These are phyloP conservation scores for Osmoderma eremita DNA, from an alignment of 2,888 invertebrate genomes.

Conservation along the genomic window DNA sequence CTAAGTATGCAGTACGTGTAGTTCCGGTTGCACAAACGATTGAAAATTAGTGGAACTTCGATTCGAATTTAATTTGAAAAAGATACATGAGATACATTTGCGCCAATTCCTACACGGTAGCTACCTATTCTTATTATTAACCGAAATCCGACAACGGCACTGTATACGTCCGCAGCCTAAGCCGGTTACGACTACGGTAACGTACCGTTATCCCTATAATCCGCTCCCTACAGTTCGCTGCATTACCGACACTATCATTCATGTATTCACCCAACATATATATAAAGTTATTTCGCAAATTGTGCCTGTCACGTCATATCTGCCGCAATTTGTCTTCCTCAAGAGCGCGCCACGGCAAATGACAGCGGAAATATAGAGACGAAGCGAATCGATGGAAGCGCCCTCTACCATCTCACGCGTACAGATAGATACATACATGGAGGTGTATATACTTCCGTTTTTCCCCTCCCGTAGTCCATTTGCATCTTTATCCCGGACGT, in stretches of 20 bases:
- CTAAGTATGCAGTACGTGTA: too few relatives aligned
- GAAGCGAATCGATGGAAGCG: constrained; percentile 6
- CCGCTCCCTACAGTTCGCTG: constrained; percentile 55
- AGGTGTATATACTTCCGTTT: not conserved
- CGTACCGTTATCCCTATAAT: constrained; percentile 51
- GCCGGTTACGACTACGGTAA: constrained; percentile 31
- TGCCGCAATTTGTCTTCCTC: constrained; percentile 59
- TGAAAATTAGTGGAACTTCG: too few relatives aligned
- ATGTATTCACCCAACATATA: constrained; percentile 61
- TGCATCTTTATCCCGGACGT: not conserved
- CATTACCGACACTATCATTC: constrained; percentile 60
- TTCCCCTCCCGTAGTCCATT: not conserved
- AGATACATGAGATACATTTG: too few relatives aligned
- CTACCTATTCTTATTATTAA: too few relatives aligned
- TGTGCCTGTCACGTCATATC: constrained; percentile 58
- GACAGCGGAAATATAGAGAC: not conserved
- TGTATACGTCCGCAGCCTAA: constrained; percentile 16
- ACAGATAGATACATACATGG: constrained; percentile 6
- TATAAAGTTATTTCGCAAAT: constrained; percentile 59
- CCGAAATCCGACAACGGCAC: too few relatives aligned
- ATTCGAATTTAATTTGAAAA: too few relatives aligned
- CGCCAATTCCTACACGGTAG: too few relatives aligned
- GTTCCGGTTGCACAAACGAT: too few relatives aligned
- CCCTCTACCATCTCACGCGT: not conserved
- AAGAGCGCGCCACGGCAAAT: constrained; percentile 24